phyloP scores from a whole-genome alignment of 2,888 invertebrate species.

The Mamestra brassicae region DNA sequence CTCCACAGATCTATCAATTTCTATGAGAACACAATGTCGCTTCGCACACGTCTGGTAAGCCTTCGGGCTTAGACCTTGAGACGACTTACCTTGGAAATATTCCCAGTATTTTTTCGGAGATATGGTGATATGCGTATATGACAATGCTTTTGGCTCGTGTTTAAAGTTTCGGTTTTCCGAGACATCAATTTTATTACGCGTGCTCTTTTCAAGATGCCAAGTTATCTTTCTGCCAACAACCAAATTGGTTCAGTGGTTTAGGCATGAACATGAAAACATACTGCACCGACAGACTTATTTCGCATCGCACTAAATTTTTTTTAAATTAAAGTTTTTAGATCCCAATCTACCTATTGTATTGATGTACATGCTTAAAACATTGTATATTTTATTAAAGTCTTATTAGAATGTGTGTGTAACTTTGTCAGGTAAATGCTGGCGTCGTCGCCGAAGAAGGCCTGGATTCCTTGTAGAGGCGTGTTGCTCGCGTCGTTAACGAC shows the following conservation, averaged over 20 bases:
- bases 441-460: too few relatives aligned
- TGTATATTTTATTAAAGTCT: too few relatives aligned
- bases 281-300: not conserved
- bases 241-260: slow-evolving; percentile 1
- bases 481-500: too few relatives aligned
- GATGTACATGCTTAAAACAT: not conserved
- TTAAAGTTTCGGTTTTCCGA: slow-evolving; percentile 1
- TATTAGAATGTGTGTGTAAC: too few relatives aligned
- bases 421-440: too few relatives aligned
- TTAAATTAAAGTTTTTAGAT: not conserved
- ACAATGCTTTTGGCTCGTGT: slow-evolving; percentile 13
- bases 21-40: not conserved
- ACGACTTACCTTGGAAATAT: not conserved
- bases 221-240: slow-evolving; percentile 32
- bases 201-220: slow-evolving; percentile 28
- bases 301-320: not conserved
- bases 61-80: not conserved
- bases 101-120: not conserved
- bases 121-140: not conserved
- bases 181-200: slow-evolving; percentile 19
- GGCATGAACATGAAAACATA: not conserved
- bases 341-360: not conserved
- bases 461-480: too few relatives aligned
- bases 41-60: not conserved
- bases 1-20: not conserved